phyloP scores from a whole-genome alignment of 53 echinoderm and acorn worm species.

The Astropecten irregularis region DNA sequence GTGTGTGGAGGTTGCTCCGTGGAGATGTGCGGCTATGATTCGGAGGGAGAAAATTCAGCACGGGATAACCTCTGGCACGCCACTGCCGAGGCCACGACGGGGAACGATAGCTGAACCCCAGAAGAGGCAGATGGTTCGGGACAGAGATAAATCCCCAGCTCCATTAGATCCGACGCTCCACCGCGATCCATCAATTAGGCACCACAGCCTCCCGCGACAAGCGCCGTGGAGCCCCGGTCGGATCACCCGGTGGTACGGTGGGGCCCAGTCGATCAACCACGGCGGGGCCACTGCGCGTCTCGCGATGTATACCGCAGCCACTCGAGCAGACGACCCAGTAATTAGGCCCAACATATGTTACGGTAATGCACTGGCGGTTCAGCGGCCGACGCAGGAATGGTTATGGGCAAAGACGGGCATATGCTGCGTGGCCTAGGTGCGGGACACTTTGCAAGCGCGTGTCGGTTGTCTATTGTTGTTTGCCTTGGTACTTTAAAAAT shows the following conservation, averaged over 20 bases:
- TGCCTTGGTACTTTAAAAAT: neutral
- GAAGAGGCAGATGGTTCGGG: constrained; percentile 44
- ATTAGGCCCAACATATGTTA: constrained; percentile 54
- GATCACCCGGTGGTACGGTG: too few species aligned
- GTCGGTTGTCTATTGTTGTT: neutral
- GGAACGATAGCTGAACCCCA: too few species aligned
- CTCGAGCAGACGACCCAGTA: constrained; percentile 27
- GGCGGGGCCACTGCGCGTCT: neutral
- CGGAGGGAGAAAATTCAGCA: too few species aligned
- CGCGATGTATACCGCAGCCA: neutral
- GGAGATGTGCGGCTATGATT: too few species aligned
- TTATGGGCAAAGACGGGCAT: constrained; percentile 23
- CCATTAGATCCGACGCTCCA: constrained; percentile 38
- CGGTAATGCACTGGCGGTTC: constrained; percentile 54
- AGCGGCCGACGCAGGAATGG: constrained; percentile 26
- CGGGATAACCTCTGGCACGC: too few species aligned
- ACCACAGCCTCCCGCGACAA: constrained; percentile 1
- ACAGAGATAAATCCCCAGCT: constrained; percentile 39
- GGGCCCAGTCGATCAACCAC: neutral
- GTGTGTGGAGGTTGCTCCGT: too few species aligned
- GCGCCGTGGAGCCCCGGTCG: neutral
- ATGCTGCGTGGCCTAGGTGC: constrained; percentile 11
- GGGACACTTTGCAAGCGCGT: too few species aligned
- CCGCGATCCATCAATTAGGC: constrained; percentile 42
- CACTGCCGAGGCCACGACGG: too few species aligned